Base-by-base conservation (phyloP, 1,140 invertebrate species). In the Diplogasteroides magnus region DNA sequence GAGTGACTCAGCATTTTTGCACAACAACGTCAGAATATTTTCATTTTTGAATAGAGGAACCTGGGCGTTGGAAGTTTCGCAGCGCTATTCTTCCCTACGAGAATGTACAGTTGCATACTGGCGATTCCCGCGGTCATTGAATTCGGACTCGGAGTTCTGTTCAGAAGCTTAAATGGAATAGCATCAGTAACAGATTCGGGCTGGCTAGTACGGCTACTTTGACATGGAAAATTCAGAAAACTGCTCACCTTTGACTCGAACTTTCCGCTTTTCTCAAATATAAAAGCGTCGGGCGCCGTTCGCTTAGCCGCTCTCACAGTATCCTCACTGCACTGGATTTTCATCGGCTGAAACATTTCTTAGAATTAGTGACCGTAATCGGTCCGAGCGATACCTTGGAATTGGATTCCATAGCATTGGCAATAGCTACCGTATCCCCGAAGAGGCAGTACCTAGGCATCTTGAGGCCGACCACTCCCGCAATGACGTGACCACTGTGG, bases 381-480 rank as follows among this genome's bases (percentile, higher is more conserved):
- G 37, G 6, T 48, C 6, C 37, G 19, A 11, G 6, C 6, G 19
- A 11, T 6, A 73, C 71, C 27, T 55, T 72, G 55, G 64, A 60
- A 58, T 15, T 64, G 15, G 28, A 23, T 25, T 73, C 71, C 71
- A 73, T 69, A 57, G 56, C 56, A 28, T 70, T 65, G 2, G 71
- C 66, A 14, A 69, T 66, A 11, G 23, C 57, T 23, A 69, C 65
- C 14, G 67, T 75, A n/a, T 69, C 72, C n/a, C 69, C 73, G 31
- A 83, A 84, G 0, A 94, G 84, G 82, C 91, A 93, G 80, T 93
- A 94, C 61, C 91, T 85, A 0, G 92, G 92, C 91, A 93, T 93
- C 83, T 91, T 92, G 25, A 91, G 82, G 0, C 91, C 91, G 0
- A 94, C 91, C 0, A 94, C 91, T 6, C 91, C 92, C 0, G 91